Percentiles rank a stretch among this genome's conserved stretches.
These are phyloP conservation scores for Polylopha cassiicola DNA, from an alignment of 2,888 invertebrate species.

Conservation along the genomic window DNA sequence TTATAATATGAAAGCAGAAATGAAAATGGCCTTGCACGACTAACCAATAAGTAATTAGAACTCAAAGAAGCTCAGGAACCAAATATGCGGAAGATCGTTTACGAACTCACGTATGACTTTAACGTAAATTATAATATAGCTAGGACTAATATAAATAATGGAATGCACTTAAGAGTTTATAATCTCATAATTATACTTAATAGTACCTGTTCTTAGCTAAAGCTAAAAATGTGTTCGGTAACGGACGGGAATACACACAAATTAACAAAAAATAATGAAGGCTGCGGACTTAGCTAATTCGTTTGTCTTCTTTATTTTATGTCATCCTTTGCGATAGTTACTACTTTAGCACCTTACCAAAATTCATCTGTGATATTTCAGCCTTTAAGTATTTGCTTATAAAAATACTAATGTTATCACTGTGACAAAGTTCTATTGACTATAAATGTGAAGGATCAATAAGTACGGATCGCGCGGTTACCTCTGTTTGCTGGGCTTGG, in stretches of 20 bases:
- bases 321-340: constrained; percentile 60
- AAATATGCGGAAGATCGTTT: constrained; percentile 25
- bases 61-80: constrained; percentile 31
- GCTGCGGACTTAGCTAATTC: constrained; percentile 49
- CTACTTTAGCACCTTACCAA: constrained; percentile 74
- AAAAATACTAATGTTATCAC: constrained; percentile 57
- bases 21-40: no score
- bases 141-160: constrained; percentile 53
- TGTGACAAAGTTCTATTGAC: constrained; percentile 67
- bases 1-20: no score
- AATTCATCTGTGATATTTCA: constrained; percentile 72
- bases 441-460: constrained; percentile 43
- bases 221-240: constrained; percentile 71
- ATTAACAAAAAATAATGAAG: constrained; percentile 69
- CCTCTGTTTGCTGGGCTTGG: constrained; percentile 75
- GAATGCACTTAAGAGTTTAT: constrained; percentile 45
- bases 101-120: constrained; percentile 34
- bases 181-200: constrained; percentile 47
- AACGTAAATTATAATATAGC: constrained; percentile 38
- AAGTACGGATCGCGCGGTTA: constrained; percentile 46
- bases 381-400: constrained; percentile 64
- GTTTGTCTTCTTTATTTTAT: constrained; percentile 44
- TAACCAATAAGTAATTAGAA: no score
- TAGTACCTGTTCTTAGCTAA: constrained; percentile 61
- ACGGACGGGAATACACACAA: constrained; percentile 73